Evolutionary conservation across 2,888 invertebrate species (phyloP).

Genomic region (Agrochola macilenta): DNA sequence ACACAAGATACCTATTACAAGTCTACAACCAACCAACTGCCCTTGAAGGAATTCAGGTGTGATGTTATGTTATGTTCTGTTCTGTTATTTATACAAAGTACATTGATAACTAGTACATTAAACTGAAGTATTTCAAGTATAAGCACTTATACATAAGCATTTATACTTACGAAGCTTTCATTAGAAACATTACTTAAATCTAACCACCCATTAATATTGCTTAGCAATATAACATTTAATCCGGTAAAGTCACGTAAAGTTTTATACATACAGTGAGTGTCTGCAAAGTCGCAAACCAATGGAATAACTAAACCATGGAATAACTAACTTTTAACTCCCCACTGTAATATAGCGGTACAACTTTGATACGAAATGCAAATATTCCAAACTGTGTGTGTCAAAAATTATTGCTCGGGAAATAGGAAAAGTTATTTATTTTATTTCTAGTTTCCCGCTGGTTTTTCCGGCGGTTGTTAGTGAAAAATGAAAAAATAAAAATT

Average conservation of each 20-base stretch:
- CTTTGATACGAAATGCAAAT: constrained; percentile 65
- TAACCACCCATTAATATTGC: constrained; percentile 23
- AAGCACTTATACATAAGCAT: no score
- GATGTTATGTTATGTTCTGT: no score
- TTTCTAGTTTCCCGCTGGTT: constrained; percentile 34
- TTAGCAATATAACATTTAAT: constrained; percentile 33
- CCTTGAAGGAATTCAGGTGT: no score
- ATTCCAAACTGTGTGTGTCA: constrained; percentile 41
- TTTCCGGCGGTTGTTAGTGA: background rate
- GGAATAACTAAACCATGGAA: constrained; percentile 54
- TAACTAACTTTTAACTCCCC: constrained; percentile 56
- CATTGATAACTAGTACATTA: background rate
- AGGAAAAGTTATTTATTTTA: constrained; percentile 31
- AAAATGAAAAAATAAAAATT: constrained; percentile 13
- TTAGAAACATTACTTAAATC: background rate
- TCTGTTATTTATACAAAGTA: background rate
- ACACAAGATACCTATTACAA: no score
- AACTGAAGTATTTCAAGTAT: background rate
- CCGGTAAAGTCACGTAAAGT: constrained; percentile 23
- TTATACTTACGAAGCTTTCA: background rate
- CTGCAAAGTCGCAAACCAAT: constrained; percentile 61
- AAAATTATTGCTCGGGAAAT: constrained; percentile 40
- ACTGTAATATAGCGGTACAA: constrained; percentile 50
- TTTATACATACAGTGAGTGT: constrained; percentile 24
- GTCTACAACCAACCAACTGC: no score